Base-by-base conservation (phyloP, 2,113 vertebrate species). In the Sylvicapra grimmia region DNA sequence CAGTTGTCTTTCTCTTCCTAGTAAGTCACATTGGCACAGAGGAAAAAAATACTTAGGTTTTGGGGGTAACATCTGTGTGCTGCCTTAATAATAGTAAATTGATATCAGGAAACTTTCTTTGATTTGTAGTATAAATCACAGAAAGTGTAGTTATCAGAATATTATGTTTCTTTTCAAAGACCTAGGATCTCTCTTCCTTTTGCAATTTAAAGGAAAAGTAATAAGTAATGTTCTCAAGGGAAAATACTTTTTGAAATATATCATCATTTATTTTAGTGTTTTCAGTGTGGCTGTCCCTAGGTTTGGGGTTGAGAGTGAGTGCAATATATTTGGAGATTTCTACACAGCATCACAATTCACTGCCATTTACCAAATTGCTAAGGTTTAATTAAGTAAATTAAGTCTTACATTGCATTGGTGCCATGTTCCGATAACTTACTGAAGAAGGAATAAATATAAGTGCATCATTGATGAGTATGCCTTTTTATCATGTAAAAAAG, bases 361-460 rank as follows among this genome's bases (percentile, higher is more conserved):
- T 98, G 97, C 96, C 97, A 23, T 86, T 89, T 90, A 93, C 93
- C 85, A 95, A 94, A 94, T 33, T 92, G 63, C 63, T 88, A 86
- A 95, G 21, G 44, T 77, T 92, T 96, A 77, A 83, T 88, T 95
- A 51, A 90, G 3, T 82, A 92, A 93, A 83, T 97, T 51, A 84
- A 97, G 82, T 94, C 51, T 96, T 93, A 68, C 4, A 68, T 51
- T 96, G 23, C 16, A 54, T 51, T 87, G 36, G 93, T 96, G 97
- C 96, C 93, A 40, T 33, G 18, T 87, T 94, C 12, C 89, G 63
- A 85, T 87, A 96, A 95, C 68, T 93, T 84, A 56, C 40, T 40
- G 1, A 92, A 94, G 58, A 72, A 75, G 49, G 54, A 29, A 53
- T 93, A 95, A 79, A 84, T 87, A 10, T 95, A 36, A 88, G n/a